These are phyloP conservation scores for Chrysopilus asiliformis DNA, from an alignment of 2,888 invertebrate species.

Conservation along the genomic window DNA sequence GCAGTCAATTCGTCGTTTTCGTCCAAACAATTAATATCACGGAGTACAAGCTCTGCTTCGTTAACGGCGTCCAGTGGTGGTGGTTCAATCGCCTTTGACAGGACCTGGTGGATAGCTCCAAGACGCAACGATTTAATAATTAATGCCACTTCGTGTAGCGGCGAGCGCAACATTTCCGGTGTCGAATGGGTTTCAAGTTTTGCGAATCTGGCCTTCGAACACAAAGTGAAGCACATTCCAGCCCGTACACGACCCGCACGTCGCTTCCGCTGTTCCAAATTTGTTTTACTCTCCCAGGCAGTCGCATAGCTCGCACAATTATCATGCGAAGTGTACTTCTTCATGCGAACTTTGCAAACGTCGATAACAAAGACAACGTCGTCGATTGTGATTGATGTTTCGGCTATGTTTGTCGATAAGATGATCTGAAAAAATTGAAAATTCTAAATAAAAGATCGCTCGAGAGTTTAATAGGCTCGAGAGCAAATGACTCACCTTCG, in stretches of 20 bases:
- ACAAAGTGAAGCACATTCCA: conserved; percentile 89
- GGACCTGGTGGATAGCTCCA: conserved; percentile 85
- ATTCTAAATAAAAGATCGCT: no score
- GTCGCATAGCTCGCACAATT: conserved; percentile 98
- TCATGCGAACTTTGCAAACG: conserved; percentile 94
- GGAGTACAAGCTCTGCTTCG: conserved; percentile 76
- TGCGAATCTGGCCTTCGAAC: conserved; percentile 59
- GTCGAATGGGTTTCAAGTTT: conserved; percentile 79
- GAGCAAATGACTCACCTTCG: conserved; percentile 71
- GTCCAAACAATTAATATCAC: conserved; percentile 88
- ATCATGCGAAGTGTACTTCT: conserved; percentile 94
- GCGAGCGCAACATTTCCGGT: conserved; percentile 96
- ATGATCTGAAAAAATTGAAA: conserved; percentile 53
- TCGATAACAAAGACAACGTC: conserved; percentile 98
- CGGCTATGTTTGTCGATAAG: conserved; percentile 94
- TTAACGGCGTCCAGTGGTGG: conserved; percentile 97
- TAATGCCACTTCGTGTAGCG: conserved; percentile 86
- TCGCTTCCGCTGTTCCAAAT: conserved; percentile 86
- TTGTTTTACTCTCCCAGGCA: conserved; percentile 89
- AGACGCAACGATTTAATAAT: conserved; percentile 76
- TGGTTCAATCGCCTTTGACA: conserved; percentile 91
- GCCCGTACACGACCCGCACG: conserved; percentile 90
- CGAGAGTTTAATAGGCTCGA: no score
- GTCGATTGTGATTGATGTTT: conserved; percentile 95
- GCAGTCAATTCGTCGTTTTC: conserved; percentile 78